Base-by-base conservation (phyloP, 2,113 vertebrate genomes). In the Melierax canorus region DNA sequence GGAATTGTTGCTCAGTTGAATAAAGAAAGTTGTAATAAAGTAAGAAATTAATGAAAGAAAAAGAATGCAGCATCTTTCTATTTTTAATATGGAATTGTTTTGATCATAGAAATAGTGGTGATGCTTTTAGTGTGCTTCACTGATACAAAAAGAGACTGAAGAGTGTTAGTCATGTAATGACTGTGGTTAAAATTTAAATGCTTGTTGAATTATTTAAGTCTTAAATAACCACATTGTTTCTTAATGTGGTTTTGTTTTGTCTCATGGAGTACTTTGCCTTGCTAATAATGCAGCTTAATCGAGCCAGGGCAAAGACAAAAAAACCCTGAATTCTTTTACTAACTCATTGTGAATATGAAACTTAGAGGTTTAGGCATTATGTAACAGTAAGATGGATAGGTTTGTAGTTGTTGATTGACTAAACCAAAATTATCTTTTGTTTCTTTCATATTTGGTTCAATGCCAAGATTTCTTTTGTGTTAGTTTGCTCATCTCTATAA, bases 141-240 rank as follows among this genome's bases (percentile, higher is more conserved):
- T 21, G 18, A 56, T 80, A 32, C n/a, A 73, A 46, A 77, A 82
- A 67, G 45, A 78, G 34, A 55, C 38, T 59, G 72, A 91, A 95
- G 27, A 11, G 18, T 66, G 15, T 91, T 79, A 90, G 63, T 88
- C 55, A 60, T 90, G 41, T 88, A 67, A 88, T 90, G 78, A 45
- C 60, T 72, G 45, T 90, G 39, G 50, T 91, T 94, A 92, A 94
- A 94, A 83, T 96, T 68, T 81, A 95, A 95, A 75, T 83, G 43
- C 55, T 75, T 85, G 16, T 83, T 91, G 55, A 91, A 88, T 95
- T 95, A 83, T 67, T 96, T 81, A 96, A 45, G n/a, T 78, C 50
- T 90, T 75, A 81, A 97, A 67, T 94, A 96, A 78, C 59, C 36
- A 41, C 68, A 34, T 63, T 92, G 46, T 92, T 91, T 79, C 41